Evolutionary conservation across 2,113 vertebrate species (phyloP), one percentile per base, ranked within the genome.

Genomic region (Lethenteron reissneri): DNA sequence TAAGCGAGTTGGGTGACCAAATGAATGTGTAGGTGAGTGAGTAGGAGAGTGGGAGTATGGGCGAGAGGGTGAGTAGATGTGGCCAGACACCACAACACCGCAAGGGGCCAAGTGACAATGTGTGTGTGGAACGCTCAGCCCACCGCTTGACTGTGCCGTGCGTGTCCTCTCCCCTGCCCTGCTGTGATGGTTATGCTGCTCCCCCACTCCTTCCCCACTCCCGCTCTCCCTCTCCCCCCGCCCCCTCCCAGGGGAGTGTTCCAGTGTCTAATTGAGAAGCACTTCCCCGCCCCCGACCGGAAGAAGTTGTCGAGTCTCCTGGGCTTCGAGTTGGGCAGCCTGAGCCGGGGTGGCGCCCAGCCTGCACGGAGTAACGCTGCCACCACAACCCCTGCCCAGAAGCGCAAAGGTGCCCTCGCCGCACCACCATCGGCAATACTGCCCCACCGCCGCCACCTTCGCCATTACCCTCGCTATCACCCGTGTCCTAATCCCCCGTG

Each of bases 231-330:
- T 6, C 41, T 41, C 41, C 41, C 41, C 41, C 41, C 5, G 41
- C 5, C 41, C 41, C 41, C 41, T 2, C 75, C 72, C 76, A 97
- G 92, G 80, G 94, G 94, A 75, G 94, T 99, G 56, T 82, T 99
- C 75, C 92, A 96, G 81, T 95, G 91, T 41, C 82, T 97, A 73
- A 83, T 96, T 73, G 92, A 99, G 78, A 99, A 97, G 79, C 92
- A 99, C 79, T 97, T 99, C 76, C 92, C 94, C 76, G 92, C 92
- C 77, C 94, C 92, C 8, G 94, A 99, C 81, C 81, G 94, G 77
- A 91, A 90, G 78, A 99, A 99, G 77, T 86, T 97, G 72, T 95
- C 90, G 69, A 97, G 87, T 78, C 85, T 99, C 76, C 78, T 99
- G 68, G 94, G 94, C 72, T 92, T 99, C 19, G 90, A 95, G 78